Evolutionary conservation across 35 echinoderm and acorn worm species (phyloP), one percentile per base, ranked within the genome.

Genomic region (Apostichopus californicus): DNA sequence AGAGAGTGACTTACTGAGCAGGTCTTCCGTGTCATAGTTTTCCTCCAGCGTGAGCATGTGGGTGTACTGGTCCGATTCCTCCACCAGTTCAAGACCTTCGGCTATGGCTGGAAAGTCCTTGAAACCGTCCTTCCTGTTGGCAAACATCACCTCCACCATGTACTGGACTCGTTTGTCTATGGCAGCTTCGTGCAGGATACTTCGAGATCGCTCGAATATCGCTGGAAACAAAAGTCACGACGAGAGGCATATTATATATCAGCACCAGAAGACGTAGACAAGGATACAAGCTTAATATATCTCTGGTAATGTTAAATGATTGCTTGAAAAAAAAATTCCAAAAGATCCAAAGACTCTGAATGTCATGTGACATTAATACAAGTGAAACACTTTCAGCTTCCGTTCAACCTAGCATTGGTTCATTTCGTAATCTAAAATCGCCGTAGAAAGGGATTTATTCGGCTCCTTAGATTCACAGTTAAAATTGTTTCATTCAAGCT

Each of bases 111-210:
- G 97, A 58, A 87, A 96, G 13, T 99, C 97, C 83, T 99, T 99
- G 56, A 99, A 99, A 7, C 97, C 97, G 79, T 99, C 97, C 56
- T 99, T 99, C 7, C 97, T 91, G 60, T 94, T 95, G 64, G 97
- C 97, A 65, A 99, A 99, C 77, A 99, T 93, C 5, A 96, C 97
- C 57, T 99, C 97, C 17, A 96, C 93, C 97, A 99, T 99, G 92
- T 99, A 96, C 93, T 99, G 97, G 26, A 99, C 97, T 22, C 97
- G 87, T 63, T 96, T 96, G 18, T 99, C 97, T 59, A 99, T 99
- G 11, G 88, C 12, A n/a, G 95, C 95, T 22, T 99, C 97, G 90
- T 99, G 97, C 23, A 99, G 93, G 83, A 99, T 99, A 93, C 83
- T 96, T 34, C 95, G 91, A 5, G 90, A 77, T 28, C 97, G 91